Conservation (phyloP, 2,888 invertebrate genomes). For the Dichetophora obliterata region DNA sequence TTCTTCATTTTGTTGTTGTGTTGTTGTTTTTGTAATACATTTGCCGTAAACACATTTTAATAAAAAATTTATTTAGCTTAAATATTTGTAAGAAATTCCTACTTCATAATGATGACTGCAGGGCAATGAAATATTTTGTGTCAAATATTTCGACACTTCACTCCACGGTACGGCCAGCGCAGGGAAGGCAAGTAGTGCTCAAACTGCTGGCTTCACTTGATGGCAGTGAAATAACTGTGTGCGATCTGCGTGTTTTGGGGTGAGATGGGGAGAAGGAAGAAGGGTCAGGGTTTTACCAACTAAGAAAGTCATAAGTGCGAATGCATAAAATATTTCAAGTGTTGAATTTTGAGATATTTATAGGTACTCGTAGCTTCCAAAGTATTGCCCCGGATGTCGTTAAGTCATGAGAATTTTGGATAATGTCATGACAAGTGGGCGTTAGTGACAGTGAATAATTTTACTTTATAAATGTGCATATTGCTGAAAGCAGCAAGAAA, state of each 20-base stretch:
- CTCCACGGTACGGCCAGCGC: not conserved
- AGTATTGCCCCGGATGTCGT: not conserved
- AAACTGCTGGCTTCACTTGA: not conserved
- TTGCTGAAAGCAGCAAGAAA: not conserved
- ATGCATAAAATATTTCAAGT: constrained; percentile 27
- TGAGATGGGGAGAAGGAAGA: too few species aligned
- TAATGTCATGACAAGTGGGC: not conserved
- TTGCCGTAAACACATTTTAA: not conserved
- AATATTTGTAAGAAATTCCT: constrained; percentile 12
- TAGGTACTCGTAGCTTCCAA: not conserved
- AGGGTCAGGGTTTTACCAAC: not conserved
- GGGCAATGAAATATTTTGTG: constrained; percentile 6
- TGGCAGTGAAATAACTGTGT: not conserved
- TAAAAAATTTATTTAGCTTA: constrained; percentile 15
- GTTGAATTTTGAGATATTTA: constrained; percentile 8
- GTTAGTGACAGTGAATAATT: not conserved
- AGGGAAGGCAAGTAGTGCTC: not conserved
- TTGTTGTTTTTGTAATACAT: not conserved
- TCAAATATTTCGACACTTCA: not conserved
- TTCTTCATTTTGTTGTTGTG: not conserved
- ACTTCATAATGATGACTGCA: not conserved
- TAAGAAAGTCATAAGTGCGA: not conserved
- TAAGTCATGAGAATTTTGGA: not conserved
- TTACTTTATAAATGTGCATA: not conserved
- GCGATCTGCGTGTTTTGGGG: too few species aligned